Percentiles rank a stretch among this genome's conserved stretches.
Evolutionary conservation across 2,113 vertebrate species (phyloP).

Genomic region (Acrocephalus kingi): DNA sequence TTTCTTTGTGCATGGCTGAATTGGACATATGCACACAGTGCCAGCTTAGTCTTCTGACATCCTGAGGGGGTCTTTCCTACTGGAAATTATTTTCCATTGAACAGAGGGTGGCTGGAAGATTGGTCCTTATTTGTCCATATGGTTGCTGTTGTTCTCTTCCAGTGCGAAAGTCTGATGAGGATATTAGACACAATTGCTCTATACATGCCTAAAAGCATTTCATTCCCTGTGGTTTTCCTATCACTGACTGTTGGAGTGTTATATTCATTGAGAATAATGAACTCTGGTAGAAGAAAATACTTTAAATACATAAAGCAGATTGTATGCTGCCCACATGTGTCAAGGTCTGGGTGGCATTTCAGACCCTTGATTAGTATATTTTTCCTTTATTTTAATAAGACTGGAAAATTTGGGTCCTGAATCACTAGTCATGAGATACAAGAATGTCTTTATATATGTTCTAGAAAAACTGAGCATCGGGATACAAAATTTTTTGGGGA

Average conservation of each 20-base stretch:
- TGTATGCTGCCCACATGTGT: rapidly evolving
- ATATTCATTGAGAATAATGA: conserved; percentile 19
- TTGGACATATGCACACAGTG: neutral
- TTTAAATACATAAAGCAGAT: neutral
- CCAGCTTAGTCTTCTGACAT: conserved; percentile 11
- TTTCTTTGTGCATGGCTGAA: neutral
- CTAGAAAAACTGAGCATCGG: neutral
- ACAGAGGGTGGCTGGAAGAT: conserved; percentile 40
- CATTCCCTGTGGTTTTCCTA: conserved; percentile 31
- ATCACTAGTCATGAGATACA: neutral
- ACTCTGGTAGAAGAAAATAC: neutral
- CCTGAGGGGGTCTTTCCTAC: conserved; percentile 8
- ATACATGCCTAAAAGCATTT: conserved; percentile 16
- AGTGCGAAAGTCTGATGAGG: conserved; percentile 68
- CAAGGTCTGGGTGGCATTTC: neutral
- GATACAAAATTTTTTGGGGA: neutral
- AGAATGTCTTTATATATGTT: neutral
- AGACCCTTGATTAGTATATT: neutral
- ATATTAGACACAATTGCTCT: conserved; percentile 63
- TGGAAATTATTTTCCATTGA: conserved; percentile 32
- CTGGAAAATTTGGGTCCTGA: neutral
- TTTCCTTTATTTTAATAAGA: neutral
- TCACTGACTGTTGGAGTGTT: neutral
- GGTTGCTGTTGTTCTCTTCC: conserved; percentile 82
- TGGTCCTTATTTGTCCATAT: conserved; percentile 73